Percentiles rank a stretch among this genome's conserved stretches.
Evolutionary conservation across 2,888 invertebrate species (phyloP).

Genomic region (Eupithecia inturbata): DNA sequence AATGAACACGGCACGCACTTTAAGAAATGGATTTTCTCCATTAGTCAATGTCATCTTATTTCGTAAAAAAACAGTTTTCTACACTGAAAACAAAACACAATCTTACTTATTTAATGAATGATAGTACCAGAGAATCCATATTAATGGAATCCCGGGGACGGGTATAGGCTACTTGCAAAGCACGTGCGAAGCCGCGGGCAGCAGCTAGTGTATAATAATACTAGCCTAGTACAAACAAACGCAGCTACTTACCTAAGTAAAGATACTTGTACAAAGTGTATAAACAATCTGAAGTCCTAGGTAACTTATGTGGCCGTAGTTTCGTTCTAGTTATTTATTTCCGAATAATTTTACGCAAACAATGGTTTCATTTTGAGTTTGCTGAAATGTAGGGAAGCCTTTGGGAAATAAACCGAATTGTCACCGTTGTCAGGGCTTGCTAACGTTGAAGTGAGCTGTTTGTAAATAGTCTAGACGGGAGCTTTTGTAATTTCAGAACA

Average conservation of each 20-base stretch:
- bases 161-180: no score
- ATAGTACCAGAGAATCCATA: no score
- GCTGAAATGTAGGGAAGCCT: conserved; percentile 57
- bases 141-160: no score
- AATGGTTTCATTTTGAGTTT: conserved; percentile 55
- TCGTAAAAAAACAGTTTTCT: conserved; percentile 51
- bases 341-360: conserved; percentile 50
- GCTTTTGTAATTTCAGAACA: neutral
- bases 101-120: neutral
- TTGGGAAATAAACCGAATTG: conserved; percentile 67
- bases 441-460: conserved; percentile 20
- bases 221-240: neutral
- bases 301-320: conserved; percentile 8
- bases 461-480: conserved; percentile 3
- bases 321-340: conserved; percentile 36
- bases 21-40: conserved; percentile 69
- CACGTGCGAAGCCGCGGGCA: no score
- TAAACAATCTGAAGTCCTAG: conserved; percentile 16
- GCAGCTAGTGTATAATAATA: no score
- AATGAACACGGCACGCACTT: conserved; percentile 64
- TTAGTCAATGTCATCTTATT: conserved; percentile 67
- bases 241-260: neutral
- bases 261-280: neutral
- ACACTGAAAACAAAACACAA: neutral
- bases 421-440: conserved; percentile 47